Conservation (phyloP, 2,113 vertebrate species). For the Prochilodus magdalenae region DNA sequence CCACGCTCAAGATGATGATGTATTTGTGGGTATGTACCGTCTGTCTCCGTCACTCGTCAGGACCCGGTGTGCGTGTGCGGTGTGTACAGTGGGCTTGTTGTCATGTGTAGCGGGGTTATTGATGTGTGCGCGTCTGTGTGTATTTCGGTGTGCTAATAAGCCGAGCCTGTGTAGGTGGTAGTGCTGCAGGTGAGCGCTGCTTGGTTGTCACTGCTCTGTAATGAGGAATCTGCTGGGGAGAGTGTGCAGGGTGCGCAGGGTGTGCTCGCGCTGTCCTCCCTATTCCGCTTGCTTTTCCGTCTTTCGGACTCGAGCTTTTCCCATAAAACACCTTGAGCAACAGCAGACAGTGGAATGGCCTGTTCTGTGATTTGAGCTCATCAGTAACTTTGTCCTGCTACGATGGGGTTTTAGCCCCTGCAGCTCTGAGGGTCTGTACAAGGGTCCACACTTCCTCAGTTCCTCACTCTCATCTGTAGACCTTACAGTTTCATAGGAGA, state of each 20-base stretch:
- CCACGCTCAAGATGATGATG: conserved; percentile 91
- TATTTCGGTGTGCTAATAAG: conserved; percentile 8
- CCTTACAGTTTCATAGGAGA: no score
- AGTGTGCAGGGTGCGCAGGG: neutral
- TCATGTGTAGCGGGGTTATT: neutral
- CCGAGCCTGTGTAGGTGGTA: conserved; percentile 28
- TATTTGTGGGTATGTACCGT: conserved; percentile 92
- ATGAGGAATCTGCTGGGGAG: neutral
- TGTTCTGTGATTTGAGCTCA: neutral
- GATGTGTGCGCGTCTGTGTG: conserved; percentile 22
- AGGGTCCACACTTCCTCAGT: no score
- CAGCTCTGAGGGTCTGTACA: no score
- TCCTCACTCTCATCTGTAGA: no score
- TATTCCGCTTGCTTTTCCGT: neutral
- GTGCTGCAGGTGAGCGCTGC: conserved; percentile 14
- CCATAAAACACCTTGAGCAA: neutral
- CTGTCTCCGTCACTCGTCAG: conserved; percentile 21
- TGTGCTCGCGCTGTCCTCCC: no score
- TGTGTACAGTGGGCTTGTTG: conserved; percentile 10
- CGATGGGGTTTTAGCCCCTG: no score
- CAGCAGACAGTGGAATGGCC: no score
- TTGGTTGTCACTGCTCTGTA: neutral
- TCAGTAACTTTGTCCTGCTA: no score
- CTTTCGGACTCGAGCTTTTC: neutral
- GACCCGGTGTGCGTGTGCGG: neutral